Percentiles rank a stretch among this genome's conserved stretches.
Evolutionary conservation across 2,888 invertebrate species (phyloP).

Genomic region (Aplocera efformata): DNA sequence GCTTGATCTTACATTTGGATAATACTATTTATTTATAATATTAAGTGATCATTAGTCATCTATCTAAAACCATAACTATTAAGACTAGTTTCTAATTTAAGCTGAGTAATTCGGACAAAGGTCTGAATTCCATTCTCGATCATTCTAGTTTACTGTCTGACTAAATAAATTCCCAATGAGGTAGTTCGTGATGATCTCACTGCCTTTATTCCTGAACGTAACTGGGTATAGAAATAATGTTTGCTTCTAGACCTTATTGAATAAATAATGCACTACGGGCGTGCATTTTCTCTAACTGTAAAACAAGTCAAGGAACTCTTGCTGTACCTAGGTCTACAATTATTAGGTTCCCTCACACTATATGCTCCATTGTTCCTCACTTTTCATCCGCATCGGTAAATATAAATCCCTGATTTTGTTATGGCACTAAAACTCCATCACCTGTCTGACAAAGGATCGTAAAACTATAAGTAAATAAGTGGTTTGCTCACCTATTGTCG

Average conservation of each 20-base stretch:
- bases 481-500: conserved; percentile 88
- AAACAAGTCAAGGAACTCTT: conserved; percentile 28
- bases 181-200: no score
- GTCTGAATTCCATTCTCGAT: no score
- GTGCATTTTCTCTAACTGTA: conserved; percentile 29
- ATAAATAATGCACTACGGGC: conserved; percentile 19
- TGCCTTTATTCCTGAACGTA: no score
- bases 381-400: conserved; percentile 46
- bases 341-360: conserved; percentile 32
- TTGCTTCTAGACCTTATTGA: conserved; percentile 7
- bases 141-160: no score
- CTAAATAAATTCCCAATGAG: no score
- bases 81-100: no score
- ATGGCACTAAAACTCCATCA: conserved; percentile 52
- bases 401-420: conserved; percentile 45
- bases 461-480: conserved; percentile 56
- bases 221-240: neutral
- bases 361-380: conserved; percentile 44
- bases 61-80: no score
- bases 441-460: conserved; percentile 62
- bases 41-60: no score
- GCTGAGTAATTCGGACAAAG: no score
- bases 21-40: no score
- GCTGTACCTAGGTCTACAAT: conserved; percentile 31
- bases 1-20: no score